Evolutionary conservation across 2,888 invertebrate species (phyloP).

Genomic region (Leptinotarsa peninsularis): DNA sequence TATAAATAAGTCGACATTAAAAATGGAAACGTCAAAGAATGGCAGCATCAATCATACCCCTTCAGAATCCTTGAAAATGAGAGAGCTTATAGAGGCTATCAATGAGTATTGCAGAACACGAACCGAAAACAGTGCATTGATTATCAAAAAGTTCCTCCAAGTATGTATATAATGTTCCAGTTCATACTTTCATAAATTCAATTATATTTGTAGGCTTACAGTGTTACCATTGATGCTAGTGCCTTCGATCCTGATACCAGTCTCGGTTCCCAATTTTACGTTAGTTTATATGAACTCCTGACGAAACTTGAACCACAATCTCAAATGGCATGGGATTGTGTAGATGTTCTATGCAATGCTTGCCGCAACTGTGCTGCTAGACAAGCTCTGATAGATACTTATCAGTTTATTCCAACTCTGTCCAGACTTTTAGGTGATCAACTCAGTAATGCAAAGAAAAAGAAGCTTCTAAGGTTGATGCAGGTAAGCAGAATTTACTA

Average conservation of each 20-base stretch:
- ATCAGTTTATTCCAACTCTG: constrained; percentile 77
- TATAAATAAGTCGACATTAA: neutral
- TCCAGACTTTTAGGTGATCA: constrained; percentile 72
- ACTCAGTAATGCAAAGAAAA: constrained; percentile 74
- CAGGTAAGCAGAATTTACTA: constrained; percentile 66
- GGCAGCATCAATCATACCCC: constrained; percentile 31
- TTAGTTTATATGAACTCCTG: constrained; percentile 75
- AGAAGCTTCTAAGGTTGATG: constrained; percentile 73
- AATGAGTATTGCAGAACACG: constrained; percentile 50
- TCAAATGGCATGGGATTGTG: constrained; percentile 74
- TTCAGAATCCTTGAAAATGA: constrained; percentile 37
- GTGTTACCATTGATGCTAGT: constrained; percentile 73
- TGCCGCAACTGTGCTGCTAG: constrained; percentile 74
- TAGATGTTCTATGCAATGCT: constrained; percentile 75
- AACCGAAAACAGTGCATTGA: constrained; percentile 47
- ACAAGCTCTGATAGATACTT: constrained; percentile 75
- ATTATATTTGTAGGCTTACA: constrained; percentile 70
- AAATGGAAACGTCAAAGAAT: constrained; percentile 37
- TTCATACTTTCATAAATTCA: constrained; percentile 12
- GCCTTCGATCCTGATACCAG: constrained; percentile 76
- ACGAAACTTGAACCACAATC: constrained; percentile 70
- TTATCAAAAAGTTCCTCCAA: constrained; percentile 54
- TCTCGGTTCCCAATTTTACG: constrained; percentile 76
- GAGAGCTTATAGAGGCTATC: constrained; percentile 43
- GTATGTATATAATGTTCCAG: constrained; percentile 38